Evolutionary conservation across 2,888 invertebrate species (phyloP).

Genomic region (Hirudinaria manillensis): DNA sequence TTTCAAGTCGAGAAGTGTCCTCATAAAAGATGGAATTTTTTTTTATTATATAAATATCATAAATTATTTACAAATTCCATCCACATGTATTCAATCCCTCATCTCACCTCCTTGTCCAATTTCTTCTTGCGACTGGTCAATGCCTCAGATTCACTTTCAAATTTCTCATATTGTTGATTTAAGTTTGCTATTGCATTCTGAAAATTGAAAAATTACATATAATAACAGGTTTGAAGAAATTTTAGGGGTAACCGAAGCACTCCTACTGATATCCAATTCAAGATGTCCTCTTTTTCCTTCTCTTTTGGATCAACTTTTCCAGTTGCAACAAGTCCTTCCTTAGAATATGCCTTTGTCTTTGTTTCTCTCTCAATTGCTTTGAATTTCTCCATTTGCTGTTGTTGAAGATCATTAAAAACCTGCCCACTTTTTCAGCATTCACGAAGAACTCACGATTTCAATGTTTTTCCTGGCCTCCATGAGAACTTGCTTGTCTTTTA

Average conservation of each 20-base stretch:
- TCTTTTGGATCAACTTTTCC: constrained; percentile 91
- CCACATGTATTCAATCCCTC: no score
- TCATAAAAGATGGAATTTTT: constrained; percentile 35
- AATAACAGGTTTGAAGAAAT: neutral
- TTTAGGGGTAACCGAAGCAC: no score
- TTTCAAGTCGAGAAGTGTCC: constrained; percentile 90
- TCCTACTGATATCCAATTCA: constrained; percentile 76
- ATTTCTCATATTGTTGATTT: constrained; percentile 75
- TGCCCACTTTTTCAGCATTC: neutral
- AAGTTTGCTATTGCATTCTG: constrained; percentile 50
- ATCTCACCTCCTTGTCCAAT: constrained; percentile 74
- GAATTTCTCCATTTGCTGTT: constrained; percentile 99
- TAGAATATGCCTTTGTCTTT: constrained; percentile 99
- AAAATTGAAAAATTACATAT: constrained; percentile 33
- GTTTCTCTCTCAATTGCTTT: constrained; percentile 99
- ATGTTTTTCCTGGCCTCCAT: constrained; percentile 95
- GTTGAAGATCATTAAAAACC: neutral
- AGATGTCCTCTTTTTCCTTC: constrained; percentile 91
- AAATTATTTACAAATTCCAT: neutral
- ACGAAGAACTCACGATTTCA: constrained; percentile 65
- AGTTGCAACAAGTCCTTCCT: constrained; percentile 96
- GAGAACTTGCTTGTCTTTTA: constrained; percentile 98
- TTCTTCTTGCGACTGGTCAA: constrained; percentile 88
- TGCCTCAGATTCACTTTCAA: constrained; percentile 93
- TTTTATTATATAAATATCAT: neutral